Percentiles rank a stretch among this genome's conserved stretches.
phyloP scores from a whole-genome alignment of 2,888 invertebrate species.

The Eupithecia exiguata region DNA sequence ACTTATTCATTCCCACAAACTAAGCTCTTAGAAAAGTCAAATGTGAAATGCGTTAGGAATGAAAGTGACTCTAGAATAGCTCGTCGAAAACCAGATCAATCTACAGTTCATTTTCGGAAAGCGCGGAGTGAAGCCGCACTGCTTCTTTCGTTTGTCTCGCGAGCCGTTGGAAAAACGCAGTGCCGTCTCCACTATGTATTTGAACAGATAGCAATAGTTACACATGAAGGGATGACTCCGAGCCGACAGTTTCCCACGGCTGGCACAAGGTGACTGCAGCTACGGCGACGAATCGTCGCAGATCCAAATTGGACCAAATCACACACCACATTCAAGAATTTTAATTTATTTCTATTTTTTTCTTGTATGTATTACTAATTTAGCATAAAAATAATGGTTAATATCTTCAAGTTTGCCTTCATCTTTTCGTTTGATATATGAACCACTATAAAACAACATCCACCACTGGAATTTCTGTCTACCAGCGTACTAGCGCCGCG shows the following conservation, averaged over 20 bases:
- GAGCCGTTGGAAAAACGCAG: conserved; percentile 27
- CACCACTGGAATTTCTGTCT: conserved; percentile 65
- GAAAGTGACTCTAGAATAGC: background rate
- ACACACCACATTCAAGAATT: conserved; percentile 81
- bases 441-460: conserved; percentile 64
- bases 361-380: conserved; percentile 77
- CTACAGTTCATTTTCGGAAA: conserved; percentile 41
- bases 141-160: conserved; percentile 26
- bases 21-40: background rate
- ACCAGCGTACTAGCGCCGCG: conserved; percentile 63
- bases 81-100: background rate
- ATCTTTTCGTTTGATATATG: conserved; percentile 70
- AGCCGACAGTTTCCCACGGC: conserved; percentile 35
- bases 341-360: conserved; percentile 82
- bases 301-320: conserved; percentile 69
- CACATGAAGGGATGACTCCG: conserved; percentile 63
- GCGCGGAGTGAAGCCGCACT: conserved; percentile 39
- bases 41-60: background rate
- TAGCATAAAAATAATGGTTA: conserved; percentile 82
- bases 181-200: conserved; percentile 47
- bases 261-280: conserved; percentile 35
- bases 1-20: background rate
- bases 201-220: conserved; percentile 78
- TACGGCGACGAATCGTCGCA: conserved; percentile 45
- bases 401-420: conserved; percentile 80